A percentile compares a stretch with the other conserved stretches of the same genome.
These are phyloP conservation scores for Dendrophyllia cribrosa DNA, from an alignment of 64 coral and sea anemone genomes.

Conservation along the genomic window DNA sequence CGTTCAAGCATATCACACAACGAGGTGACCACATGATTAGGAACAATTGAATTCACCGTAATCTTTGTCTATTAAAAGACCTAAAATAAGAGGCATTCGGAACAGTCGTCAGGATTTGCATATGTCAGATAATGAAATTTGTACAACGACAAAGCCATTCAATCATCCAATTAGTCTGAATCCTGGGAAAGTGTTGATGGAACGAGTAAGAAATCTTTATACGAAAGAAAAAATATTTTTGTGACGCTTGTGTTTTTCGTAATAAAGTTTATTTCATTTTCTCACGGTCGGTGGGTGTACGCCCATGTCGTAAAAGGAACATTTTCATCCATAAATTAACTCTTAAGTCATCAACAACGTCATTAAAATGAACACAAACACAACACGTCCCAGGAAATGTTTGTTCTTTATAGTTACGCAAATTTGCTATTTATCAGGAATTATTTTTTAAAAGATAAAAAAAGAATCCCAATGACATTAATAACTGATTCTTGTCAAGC, in stretches of 20 bases:
- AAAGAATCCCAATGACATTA: no score
- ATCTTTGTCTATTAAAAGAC: not conserved
- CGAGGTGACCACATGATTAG: not conserved
- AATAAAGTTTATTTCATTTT: not conserved
- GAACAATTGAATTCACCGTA: not conserved
- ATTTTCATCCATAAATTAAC: not conserved
- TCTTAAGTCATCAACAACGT: not conserved
- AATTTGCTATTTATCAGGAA: not conserved
- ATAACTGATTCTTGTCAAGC: no score
- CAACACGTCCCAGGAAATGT: not conserved
- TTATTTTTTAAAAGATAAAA: no score
- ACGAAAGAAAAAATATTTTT: not conserved
- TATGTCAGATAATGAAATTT: slow-evolving; percentile 8
- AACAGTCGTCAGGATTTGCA: slow-evolving; percentile 23
- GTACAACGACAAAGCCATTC: not conserved
- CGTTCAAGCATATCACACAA: not conserved
- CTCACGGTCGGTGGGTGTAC: not conserved
- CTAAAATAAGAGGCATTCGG: not conserved
- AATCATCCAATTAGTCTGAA: not conserved
- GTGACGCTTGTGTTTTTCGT: not conserved
- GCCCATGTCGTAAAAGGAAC: not conserved
- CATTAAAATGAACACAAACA: not conserved
- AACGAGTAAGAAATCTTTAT: not conserved
- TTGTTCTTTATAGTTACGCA: not conserved
- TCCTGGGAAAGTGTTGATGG: not conserved